Base-by-base conservation (phyloP, 2,888 invertebrate genomes). In the Coenonympha glycerion region DNA sequence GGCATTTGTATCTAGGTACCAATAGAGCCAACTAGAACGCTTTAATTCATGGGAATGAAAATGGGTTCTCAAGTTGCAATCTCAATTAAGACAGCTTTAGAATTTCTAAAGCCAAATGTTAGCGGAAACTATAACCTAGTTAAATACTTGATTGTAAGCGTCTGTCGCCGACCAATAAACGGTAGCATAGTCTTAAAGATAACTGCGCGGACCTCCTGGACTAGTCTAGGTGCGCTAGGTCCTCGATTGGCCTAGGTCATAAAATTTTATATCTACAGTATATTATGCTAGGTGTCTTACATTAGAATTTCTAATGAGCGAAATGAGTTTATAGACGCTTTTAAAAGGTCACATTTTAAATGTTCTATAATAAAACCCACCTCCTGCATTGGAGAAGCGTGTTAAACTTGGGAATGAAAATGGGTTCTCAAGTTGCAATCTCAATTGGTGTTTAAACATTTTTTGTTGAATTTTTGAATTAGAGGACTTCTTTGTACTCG, bases 281-380 rank as follows among this genome's bases (percentile, higher is more conserved):
- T 49, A 33, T 53, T 45, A 16, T 47, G n/a, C 42, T 41, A 49
- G 48, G 45, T 46, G 45, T 37, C 30, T 46, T 41, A 31, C 26
- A 52, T 52, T 56, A 52, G 52, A 53, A 56, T 53, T 49, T 52
- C 44, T 52, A 56, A 53, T 53, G 47, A 45, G 45, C 36, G 28
- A 11, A 26, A 47, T 47, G 28, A n/a, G 34, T 34, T 45, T 45
- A 26, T 8, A 16, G 34, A 34, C 34, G 45, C 34, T 45, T 34
- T 45, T 34, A 11, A 34, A 24, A 18, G 45, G 33, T 45, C 16
- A 36, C 15, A 9, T 21, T 21, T 13, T 13, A 33, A 33, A 22
- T 31, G 33, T 33, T 30, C n/a, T n/a, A n/a, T n/a, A n/a, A n/a
- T n/a, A n/a, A n/a, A n/a, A n/a, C n/a, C n/a, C n/a, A n/a, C n/a